Percentiles rank a stretch among this genome's conserved stretches.
These are phyloP conservation scores for Clunio marinus DNA, from an alignment of 2,888 invertebrate species.

Conservation along the genomic window DNA sequence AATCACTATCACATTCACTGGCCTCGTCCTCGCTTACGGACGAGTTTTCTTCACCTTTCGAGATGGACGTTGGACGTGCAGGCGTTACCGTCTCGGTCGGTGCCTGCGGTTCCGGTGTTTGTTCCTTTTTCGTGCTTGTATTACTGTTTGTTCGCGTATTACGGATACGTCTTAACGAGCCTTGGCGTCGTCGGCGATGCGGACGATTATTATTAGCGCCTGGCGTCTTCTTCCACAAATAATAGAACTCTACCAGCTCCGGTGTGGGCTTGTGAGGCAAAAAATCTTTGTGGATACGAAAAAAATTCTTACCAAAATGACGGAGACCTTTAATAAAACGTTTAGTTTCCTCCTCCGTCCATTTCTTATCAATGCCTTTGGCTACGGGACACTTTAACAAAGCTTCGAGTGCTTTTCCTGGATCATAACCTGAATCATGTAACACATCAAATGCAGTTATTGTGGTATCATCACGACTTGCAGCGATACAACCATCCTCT, in stretches of 20 bases:
- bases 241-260: slow-evolving; percentile 97
- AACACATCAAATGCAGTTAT: slow-evolving; percentile 94
- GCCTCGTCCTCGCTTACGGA: slow-evolving; percentile 79
- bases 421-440: slow-evolving; percentile 95
- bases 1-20: slow-evolving; percentile 94
- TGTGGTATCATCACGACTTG: slow-evolving; percentile 94
- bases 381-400: slow-evolving; percentile 96
- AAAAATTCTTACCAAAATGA: slow-evolving; percentile 98
- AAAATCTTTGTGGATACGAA: slow-evolving; percentile 92
- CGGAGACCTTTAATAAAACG: slow-evolving; percentile 97
- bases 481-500: slow-evolving; percentile 96
- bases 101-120: slow-evolving; percentile 59
- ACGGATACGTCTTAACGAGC: slow-evolving; percentile 79
- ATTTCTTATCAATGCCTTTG: slow-evolving; percentile 95
- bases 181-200: slow-evolving; percentile 82
- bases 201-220: slow-evolving; percentile 95
- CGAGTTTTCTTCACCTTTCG: slow-evolving; percentile 52
- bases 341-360: slow-evolving; percentile 97
- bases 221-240: slow-evolving; percentile 99
- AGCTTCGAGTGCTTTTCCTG: slow-evolving; percentile 91
- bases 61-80: slow-evolving; percentile 60
- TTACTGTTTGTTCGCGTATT: slow-evolving; percentile 74
- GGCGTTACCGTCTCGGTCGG: slow-evolving; percentile 41
- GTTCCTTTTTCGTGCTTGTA: slow-evolving; percentile 72
- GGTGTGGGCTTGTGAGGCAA: slow-evolving; percentile 97